These are phyloP conservation scores for Drepana arcuata DNA, from an alignment of 1,140 invertebrate species.

Conservation along the genomic window DNA sequence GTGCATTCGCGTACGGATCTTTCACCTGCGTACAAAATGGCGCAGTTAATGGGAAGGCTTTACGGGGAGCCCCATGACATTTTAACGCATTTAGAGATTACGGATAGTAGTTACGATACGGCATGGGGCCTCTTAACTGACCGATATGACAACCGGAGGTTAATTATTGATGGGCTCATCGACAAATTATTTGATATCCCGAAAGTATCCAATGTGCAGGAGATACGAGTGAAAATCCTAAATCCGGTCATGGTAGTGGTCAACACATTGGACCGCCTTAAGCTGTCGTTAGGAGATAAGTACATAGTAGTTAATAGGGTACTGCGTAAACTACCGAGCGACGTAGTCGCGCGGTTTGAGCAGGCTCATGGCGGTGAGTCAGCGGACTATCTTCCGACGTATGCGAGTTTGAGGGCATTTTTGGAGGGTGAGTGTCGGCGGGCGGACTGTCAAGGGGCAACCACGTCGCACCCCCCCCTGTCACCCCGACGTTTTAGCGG, in stretches of 20 bases:
- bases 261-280: not conserved
- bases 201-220: not conserved
- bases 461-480: not conserved
- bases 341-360: not conserved
- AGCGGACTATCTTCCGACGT: not conserved
- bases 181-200: not conserved
- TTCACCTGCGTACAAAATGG: not conserved
- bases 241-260: not conserved
- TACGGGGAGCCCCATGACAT: not conserved
- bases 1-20: not conserved
- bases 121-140: not conserved
- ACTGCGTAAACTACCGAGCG: not conserved
- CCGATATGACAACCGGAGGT: not conserved
- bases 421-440: not conserved
- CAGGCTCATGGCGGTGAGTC: not conserved
- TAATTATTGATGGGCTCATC: not conserved
- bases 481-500: too few relatives aligned
- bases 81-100: not conserved
- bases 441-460: not conserved
- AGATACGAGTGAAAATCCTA: not conserved
- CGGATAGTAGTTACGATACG: not conserved
- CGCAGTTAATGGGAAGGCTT: not conserved
- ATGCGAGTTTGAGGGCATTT: not conserved
- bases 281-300: not conserved
- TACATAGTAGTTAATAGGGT: not conserved